phyloP scores from a whole-genome alignment of 2,797 vertebrate species.

The Bradypus variegatus region DNA sequence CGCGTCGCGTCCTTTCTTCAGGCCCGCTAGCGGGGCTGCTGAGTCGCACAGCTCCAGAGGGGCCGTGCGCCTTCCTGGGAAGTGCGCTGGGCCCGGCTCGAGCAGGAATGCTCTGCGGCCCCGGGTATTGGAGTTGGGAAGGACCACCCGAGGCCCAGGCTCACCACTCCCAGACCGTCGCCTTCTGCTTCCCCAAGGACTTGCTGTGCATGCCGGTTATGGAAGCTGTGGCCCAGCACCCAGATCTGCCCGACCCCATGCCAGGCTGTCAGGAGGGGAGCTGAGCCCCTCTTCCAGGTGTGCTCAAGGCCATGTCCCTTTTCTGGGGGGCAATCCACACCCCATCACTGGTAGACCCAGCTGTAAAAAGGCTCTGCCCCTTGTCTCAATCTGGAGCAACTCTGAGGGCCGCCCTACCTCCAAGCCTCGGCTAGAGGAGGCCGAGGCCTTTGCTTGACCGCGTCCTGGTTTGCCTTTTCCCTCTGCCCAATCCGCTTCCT shows the following conservation, averaged over 20 bases:
- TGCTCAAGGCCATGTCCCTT: not conserved
- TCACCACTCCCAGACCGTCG: too few species aligned
- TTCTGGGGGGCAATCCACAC: not conserved
- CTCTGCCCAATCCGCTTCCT: not conserved
- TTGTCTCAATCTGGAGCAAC: not conserved
- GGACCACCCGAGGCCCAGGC: not conserved
- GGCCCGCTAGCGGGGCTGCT: not conserved
- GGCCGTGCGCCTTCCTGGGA: too few species aligned
- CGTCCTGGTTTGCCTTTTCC: not conserved
- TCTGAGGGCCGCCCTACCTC: not conserved
- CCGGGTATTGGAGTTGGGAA: not conserved
- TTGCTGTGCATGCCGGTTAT: fast-evolving
- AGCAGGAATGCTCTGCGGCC: not conserved
- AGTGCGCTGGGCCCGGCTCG: too few species aligned
- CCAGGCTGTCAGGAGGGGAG: too few species aligned
- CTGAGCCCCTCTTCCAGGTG: too few species aligned
- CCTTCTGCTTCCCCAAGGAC: not conserved
- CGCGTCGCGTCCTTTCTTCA: fast-evolving
- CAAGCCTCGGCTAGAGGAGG: fast-evolving
- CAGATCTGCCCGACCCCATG: too few species aligned
- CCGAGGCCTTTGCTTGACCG: not conserved
- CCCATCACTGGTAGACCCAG: not conserved
- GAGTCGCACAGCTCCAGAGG: fast-evolving
- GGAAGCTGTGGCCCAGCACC: too few species aligned
- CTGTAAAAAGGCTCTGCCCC: not conserved